Percentiles rank a stretch among this genome's conserved stretches.
Conservation (phyloP, 2,888 invertebrate genomes). For the Masnerella sp. region DNA sequence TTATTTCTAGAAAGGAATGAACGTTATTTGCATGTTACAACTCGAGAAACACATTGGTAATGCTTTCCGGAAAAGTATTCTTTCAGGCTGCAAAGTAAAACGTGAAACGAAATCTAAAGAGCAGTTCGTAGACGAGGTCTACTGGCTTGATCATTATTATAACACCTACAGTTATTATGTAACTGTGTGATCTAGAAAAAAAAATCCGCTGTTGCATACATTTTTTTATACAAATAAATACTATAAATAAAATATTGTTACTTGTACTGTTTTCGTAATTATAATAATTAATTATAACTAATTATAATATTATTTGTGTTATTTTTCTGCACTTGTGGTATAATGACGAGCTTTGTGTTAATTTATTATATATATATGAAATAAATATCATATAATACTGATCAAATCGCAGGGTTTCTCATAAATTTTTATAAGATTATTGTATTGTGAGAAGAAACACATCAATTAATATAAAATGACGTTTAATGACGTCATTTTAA, state of each 20-base stretch:
- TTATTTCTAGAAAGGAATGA: slow-evolving; percentile 38
- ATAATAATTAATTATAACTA: too few relatives aligned
- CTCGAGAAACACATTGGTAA: slow-evolving; percentile 16
- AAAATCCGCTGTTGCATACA: too few relatives aligned
- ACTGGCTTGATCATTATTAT: slow-evolving; percentile 46
- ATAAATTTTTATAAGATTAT: not conserved
- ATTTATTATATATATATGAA: too few relatives aligned
- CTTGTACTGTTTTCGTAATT: too few relatives aligned
- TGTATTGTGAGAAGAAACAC: not conserved
- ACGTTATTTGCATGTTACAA: slow-evolving; percentile 19
- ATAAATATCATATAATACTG: too few relatives aligned
- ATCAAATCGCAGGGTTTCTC: too few relatives aligned
- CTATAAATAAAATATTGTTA: not conserved
- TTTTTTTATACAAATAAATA: not conserved
- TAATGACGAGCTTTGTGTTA: too few relatives aligned
- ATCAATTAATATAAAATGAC: not conserved
- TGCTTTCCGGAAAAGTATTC: slow-evolving; percentile 36
- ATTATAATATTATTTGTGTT: too few relatives aligned
- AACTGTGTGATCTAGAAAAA: slow-evolving; percentile 42
- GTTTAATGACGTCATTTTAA: slow-evolving; percentile 6
- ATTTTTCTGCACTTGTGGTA: too few relatives aligned
- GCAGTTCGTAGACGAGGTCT: slow-evolving; percentile 50
- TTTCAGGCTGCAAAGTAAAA: slow-evolving; percentile 24
- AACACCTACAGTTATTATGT: slow-evolving; percentile 50
- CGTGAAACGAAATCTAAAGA: slow-evolving; percentile 24